A percentile compares a stretch with the other conserved stretches of the same genome.
phyloP scores from a whole-genome alignment of 2,888 invertebrate species.

The Dasysyrphus albostriatus region DNA sequence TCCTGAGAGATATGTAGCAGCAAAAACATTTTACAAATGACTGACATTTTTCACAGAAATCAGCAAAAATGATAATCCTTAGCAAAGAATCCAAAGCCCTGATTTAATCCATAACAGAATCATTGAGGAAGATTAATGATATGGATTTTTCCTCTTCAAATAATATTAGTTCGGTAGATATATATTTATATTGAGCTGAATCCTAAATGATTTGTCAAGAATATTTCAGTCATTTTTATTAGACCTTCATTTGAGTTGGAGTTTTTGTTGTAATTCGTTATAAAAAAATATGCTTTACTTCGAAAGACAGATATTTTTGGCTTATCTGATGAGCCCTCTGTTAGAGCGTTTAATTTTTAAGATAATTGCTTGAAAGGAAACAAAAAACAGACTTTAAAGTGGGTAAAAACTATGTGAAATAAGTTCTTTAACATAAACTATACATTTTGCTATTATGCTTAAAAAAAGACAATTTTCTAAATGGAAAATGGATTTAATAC shows the following conservation, averaged over 20 bases:
- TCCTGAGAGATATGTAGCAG: constrained; percentile 9
- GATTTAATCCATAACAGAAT: constrained; percentile 46
- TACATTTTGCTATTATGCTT: too few species aligned
- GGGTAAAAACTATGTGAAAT: too few species aligned
- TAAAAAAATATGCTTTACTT: neutral
- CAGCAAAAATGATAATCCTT: constrained; percentile 23
- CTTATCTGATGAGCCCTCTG: neutral
- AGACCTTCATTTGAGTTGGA: neutral
- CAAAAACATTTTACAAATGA: constrained; percentile 54
- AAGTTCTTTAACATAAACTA: too few species aligned
- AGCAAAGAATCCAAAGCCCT: neutral
- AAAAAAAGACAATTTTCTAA: too few species aligned
- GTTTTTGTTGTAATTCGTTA: neutral
- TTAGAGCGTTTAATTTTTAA: too few species aligned
- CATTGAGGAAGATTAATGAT: constrained; percentile 52
- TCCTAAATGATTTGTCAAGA: constrained; percentile 27
- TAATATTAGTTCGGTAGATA: constrained; percentile 6
- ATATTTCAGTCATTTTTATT: constrained; percentile 24
- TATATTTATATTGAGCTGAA: neutral
- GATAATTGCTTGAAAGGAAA: too few species aligned
- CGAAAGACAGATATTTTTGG: neutral
- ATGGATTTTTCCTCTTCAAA: constrained; percentile 43
- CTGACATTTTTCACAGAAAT: constrained; percentile 47
- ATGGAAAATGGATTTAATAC: too few species aligned
- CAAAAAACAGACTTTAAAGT: too few species aligned